Base-by-base conservation (phyloP, 2,888 invertebrate genomes). In the Phrixothrix hirtus region DNA sequence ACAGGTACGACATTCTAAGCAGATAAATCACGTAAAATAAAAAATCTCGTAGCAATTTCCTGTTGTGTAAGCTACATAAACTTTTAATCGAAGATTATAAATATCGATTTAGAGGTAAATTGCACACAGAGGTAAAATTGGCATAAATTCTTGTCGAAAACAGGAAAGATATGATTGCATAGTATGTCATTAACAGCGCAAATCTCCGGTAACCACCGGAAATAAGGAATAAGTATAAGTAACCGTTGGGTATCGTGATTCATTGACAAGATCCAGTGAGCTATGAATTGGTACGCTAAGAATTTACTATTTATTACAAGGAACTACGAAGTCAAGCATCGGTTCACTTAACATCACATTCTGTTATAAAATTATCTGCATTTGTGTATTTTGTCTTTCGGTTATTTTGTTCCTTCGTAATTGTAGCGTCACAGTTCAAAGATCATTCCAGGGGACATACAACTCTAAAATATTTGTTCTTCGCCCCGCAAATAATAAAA, bases 1-100 rank as follows among this genome's bases (percentile, higher is more conserved):
- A 84, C 85, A 72, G 84, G 85, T 86, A 72, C 26, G 41, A 10
- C n/a, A n/a, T n/a, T n/a, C n/a, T n/a, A n/a, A n/a, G n/a, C n/a
- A n/a, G n/a, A 10, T 9, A 25, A 16, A 36, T 36, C 25, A 36
- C 10, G 7, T 36, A 12, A 21, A 36, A 21, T n/a, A n/a, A n/a
- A n/a, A n/a, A n/a, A n/a, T n/a, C n/a, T n/a, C n/a, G n/a, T n/a
- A n/a, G n/a, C n/a, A 26, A 34, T 26, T 43, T 43, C 34, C 32
- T 32, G 17, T 43, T 43, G 15, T 12, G 13, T 29, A 30, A 41
- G 6, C 15, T n/a, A n/a, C n/a, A n/a, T n/a, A n/a, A n/a, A n/a
- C n/a, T n/a, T n/a, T n/a, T n/a, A n/a, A n/a, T n/a, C n/a, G n/a
- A n/a, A n/a, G n/a, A n/a, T n/a, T n/a, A n/a, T n/a, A n/a, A n/a